Conservation (phyloP, 2,113 vertebrate species). For the Protobothrops mucrosquamatus region DNA sequence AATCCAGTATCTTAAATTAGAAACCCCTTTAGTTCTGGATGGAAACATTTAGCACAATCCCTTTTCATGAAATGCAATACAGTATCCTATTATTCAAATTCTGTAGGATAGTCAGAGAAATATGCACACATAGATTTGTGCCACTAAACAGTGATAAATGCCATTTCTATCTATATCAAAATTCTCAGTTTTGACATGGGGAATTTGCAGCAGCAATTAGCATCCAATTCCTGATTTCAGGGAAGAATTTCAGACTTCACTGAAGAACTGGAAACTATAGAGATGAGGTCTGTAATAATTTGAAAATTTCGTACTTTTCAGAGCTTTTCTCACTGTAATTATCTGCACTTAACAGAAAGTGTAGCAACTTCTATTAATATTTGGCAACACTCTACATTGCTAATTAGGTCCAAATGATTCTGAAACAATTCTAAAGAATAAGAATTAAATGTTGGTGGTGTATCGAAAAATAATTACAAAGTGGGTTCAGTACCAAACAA, state of each 20-base stretch:
- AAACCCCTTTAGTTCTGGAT: background rate
- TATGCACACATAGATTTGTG: background rate
- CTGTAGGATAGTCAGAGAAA: background rate
- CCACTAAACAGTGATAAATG: background rate
- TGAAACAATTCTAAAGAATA: background rate
- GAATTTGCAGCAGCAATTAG: background rate
- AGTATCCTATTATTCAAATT: background rate
- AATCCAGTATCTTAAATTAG: background rate
- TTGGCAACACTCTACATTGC: background rate
- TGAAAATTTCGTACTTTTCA: background rate
- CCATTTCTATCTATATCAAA: background rate
- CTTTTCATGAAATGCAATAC: background rate
- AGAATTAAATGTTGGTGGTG: background rate
- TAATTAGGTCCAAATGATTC: background rate
- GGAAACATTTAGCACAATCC: background rate
- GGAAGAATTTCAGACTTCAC: background rate
- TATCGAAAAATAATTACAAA: background rate
- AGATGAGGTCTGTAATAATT: background rate
- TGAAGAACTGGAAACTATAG: background rate
- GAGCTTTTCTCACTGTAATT: background rate
- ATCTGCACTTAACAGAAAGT: background rate
- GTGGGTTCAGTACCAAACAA: background rate
- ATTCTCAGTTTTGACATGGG: background rate
- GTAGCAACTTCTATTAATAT: background rate
- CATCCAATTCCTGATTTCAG: background rate